Evolutionary conservation across 2,797 vertebrate species (phyloP), one percentile per base, ranked within the genome.

Genomic region (Protosalanx chinensis): DNA sequence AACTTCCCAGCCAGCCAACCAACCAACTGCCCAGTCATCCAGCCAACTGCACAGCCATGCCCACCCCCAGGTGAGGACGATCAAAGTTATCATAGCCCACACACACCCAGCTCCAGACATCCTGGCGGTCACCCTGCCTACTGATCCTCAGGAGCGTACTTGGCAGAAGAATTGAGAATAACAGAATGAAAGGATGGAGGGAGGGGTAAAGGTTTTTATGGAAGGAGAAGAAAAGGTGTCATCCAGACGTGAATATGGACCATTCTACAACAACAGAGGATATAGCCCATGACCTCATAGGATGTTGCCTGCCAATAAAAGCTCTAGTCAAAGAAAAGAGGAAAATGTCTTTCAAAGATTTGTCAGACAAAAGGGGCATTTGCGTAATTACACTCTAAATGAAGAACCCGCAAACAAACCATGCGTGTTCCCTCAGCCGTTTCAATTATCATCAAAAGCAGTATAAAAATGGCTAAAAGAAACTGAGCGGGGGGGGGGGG

Each of bases 361-460:
- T 10, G 58, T 62, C 30, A 75, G 68, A 86, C 77, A 82, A 78
- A 79, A 68, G 72, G 75, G 81, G 71, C 82, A 79, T 65, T 79
- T 69, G 29, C 15, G 64, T 67, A 79, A 73, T 77, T 76, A 29
- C 64, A 76, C 78, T 33, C 35, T 69, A 70, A 83, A 79, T 78
- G 23, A 68, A 81, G 67, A 85, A 82, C 78, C 75, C 74, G 32
- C 84, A 87, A 80, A 84, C 73, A 85, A 88, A 89, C 69, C 56
- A 83, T 80, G 76, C 77, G 72, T 64, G 75, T 72, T 81, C 80
- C 59, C 68, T 81, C 89, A 90, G 82, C 87, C 88, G 83, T 79
- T 89, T 79, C 70, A 65, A 88, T 91, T 87, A 88, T 69, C 75
- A 79, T 86, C 80, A 88, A 85, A 87, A 83, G 78, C 67, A 8